Conservation (phyloP, 1,140 invertebrate species). For the Drosophila nigrodunni region DNA sequence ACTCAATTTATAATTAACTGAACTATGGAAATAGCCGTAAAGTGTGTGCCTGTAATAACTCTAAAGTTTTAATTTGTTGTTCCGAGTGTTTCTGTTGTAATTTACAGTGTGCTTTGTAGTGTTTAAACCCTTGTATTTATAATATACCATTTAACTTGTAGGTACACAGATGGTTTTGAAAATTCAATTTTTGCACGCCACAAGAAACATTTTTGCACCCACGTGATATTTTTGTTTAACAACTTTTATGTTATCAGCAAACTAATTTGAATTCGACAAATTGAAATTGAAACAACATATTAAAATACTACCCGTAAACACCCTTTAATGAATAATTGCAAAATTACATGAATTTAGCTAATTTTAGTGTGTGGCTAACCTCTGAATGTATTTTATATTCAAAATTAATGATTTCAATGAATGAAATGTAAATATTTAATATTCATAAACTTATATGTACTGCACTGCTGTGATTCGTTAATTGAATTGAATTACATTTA, state of each 20-base stretch:
- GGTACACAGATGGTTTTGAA: constrained; percentile 7
- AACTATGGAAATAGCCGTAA: not conserved
- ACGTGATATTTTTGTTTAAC: constrained; percentile 14
- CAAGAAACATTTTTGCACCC: constrained; percentile 20
- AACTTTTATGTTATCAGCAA: constrained; percentile 4
- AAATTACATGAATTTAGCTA: constrained; percentile 29
- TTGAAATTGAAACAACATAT: constrained; percentile 20
- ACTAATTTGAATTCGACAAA: constrained; percentile 27
- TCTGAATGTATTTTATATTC: constrained; percentile 35
- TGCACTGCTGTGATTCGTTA: constrained; percentile 37
- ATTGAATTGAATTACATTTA: not conserved
- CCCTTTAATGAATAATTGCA: not conserved
- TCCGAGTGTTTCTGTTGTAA: not conserved
- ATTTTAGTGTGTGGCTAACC: constrained; percentile 47
- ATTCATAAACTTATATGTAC: constrained; percentile 23
- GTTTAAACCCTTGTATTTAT: not conserved
- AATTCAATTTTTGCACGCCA: constrained; percentile 29
- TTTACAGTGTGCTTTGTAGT: not conserved
- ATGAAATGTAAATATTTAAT: constrained; percentile 44
- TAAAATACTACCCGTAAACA: not conserved
- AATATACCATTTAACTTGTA: constrained; percentile 1
- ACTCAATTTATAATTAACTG: not conserved
- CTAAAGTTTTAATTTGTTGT: constrained; percentile 3
- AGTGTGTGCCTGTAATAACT: not conserved
- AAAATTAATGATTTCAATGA: constrained; percentile 33